A percentile compares a stretch with the other conserved stretches of the same genome.
Conservation (phyloP, 2,113 vertebrate genomes). For the Scophthalmus maximus region DNA sequence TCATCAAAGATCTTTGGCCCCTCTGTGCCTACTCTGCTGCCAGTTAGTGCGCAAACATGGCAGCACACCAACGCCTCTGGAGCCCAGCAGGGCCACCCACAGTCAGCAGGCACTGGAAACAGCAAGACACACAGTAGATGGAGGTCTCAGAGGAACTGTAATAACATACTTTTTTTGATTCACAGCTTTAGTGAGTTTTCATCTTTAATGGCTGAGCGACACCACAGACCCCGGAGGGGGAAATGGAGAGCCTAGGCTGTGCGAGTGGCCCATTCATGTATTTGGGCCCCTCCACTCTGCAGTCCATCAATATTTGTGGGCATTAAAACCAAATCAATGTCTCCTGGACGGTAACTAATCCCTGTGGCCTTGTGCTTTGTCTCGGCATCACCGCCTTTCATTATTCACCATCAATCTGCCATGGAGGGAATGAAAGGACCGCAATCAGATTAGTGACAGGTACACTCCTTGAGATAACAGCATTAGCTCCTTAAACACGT, state of each 20-base stretch:
- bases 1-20: constrained; percentile 59
- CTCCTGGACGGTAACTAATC: constrained; percentile 66
- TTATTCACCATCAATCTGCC: constrained; percentile 73
- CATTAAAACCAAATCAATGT: constrained; percentile 79
- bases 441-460: constrained; percentile 72
- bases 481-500: constrained; percentile 57
- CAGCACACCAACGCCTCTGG: constrained; percentile 48
- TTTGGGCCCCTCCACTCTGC: constrained; percentile 38
- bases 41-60: constrained; percentile 57
- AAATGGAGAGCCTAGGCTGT: constrained; percentile 5
- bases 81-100: constrained; percentile 47
- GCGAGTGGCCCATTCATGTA: constrained; percentile 29
- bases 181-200: constrained; percentile 23
- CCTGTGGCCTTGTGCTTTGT: constrained; percentile 67
- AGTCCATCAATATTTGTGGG: constrained; percentile 71
- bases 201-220: constrained; percentile 15
- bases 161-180: constrained; percentile 37
- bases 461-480: constrained; percentile 65
- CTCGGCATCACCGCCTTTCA: constrained; percentile 67
- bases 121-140: neutral
- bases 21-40: constrained; percentile 45
- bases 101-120: constrained; percentile 23
- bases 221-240: constrained; percentile 19
- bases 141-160: constrained; percentile 26
- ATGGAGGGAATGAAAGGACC: constrained; percentile 66